Evolutionary conservation across 92 coral and sea anemone genomes (phyloP), one percentile per base, ranked within the genome.

Genomic region (Parazoanthus darwini): DNA sequence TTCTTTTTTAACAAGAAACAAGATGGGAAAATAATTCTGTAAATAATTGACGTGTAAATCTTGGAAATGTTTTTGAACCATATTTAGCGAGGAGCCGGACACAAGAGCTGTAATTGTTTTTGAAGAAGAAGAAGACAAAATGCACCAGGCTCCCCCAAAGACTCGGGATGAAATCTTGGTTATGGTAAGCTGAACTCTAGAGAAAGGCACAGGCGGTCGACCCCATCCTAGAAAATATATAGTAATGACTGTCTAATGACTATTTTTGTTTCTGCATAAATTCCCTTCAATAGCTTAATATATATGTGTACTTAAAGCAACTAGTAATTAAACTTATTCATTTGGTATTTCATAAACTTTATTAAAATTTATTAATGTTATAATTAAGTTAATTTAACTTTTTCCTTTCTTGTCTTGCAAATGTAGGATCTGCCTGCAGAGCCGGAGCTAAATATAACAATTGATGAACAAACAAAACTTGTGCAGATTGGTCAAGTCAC

Each of bases 371-470:
- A 6, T 46, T 23, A 25, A 14, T 42, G 35, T 77, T 16, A 1
- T 54, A 14, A 23, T 3, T 59, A 3, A 29, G 33, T 29, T 38
- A 36, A 48, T 18, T 38, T 13, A 46, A 15, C n/a, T 88, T n/a
- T 63, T 26, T 44, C 1, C 16, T 38, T 20, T 67, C 13, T 3
- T 85, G 5, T 78, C 36, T 42, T 82, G 43, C 85, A 35, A 26
- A 95, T 16, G 26, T 63, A 63, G 99, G 98, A 97, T 37, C 94
- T 97, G 73, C 98, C 99, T 67, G 94, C 93, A 18, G 93, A 91
- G 56, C 94, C 94, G 23, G 89, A 85, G 2, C 71, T 97, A 16
- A 91, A 95, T 63, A 51, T 97, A 38, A 81, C 39, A 39, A 86
- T 94, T 79, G 92, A 93, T 80, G 92, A 91, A 26, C 83, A 94